Evolutionary conservation across 2,888 invertebrate species (phyloP).

Genomic region (Ophion costatus): DNA sequence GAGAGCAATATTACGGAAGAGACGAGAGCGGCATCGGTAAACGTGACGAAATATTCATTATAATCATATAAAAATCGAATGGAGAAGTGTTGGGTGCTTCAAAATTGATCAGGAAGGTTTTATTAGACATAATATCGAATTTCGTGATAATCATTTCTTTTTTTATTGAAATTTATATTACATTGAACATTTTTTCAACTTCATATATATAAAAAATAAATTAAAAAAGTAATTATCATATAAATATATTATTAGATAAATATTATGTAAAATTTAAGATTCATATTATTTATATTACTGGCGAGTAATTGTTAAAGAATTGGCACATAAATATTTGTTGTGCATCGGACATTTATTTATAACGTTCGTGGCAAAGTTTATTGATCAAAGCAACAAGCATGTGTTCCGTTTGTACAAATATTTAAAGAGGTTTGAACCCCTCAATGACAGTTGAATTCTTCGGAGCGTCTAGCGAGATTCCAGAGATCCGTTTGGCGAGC

Average conservation of each 20-base stretch:
- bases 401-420: neutral
- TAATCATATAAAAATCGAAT: neutral
- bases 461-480: constrained; percentile 61
- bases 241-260: too few species aligned
- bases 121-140: too few species aligned
- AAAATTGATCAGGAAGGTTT: too few species aligned
- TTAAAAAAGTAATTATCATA: neutral
- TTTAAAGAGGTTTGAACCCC: neutral
- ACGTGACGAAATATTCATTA: neutral
- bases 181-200: neutral
- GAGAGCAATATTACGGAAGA: constrained; percentile 65
- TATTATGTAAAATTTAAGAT: too few species aligned
- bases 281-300: too few species aligned
- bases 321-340: too few species aligned
- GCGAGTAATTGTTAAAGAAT: too few species aligned
- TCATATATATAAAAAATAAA: neutral
- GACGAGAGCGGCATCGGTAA: constrained; percentile 61
- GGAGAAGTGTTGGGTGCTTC: neutral
- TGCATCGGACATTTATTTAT: too few species aligned
- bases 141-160: too few species aligned
- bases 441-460: constrained; percentile 56
- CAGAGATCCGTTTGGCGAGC: constrained; percentile 66
- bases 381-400: neutral
- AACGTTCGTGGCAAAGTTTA: too few species aligned
- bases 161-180: neutral